Percentiles rank a stretch among this genome's conserved stretches.
Evolutionary conservation across 2,797 vertebrate genomes (phyloP).

Genomic region (Clarias laeviceps): DNA sequence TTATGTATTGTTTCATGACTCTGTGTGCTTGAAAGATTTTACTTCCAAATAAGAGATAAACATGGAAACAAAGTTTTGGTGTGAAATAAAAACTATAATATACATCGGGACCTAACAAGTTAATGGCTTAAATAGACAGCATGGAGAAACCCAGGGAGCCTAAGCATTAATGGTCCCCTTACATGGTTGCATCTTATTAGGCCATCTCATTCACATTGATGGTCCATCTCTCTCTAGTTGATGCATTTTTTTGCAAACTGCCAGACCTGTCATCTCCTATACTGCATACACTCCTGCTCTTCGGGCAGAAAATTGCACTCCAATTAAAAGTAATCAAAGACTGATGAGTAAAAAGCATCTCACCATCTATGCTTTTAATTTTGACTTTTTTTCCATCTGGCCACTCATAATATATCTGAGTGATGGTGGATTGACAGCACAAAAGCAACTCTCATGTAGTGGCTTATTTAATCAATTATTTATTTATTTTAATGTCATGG

Average conservation of each 20-base stretch:
- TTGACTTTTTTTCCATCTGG: constrained; percentile 57
- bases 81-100: constrained; percentile 1
- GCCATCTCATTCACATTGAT: constrained; percentile 70
- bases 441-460: constrained; percentile 78
- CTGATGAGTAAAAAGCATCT: constrained; percentile 78
- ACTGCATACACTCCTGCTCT: constrained; percentile 52
- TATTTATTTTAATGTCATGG: constrained; percentile 80
- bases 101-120: constrained; percentile 14
- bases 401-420: constrained; percentile 64
- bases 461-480: constrained; percentile 79
- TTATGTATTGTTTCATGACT: not conserved
- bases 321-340: constrained; percentile 80
- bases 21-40: constrained; percentile 6
- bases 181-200: constrained; percentile 63
- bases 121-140: constrained; percentile 28
- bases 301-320: constrained; percentile 73
- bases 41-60: not conserved
- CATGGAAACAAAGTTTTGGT: not conserved
- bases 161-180: constrained; percentile 53
- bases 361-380: constrained; percentile 65
- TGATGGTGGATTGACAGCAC: constrained; percentile 72
- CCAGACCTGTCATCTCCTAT: constrained; percentile 72
- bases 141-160: constrained; percentile 25
- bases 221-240: constrained; percentile 65
- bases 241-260: constrained; percentile 51